Evolutionary conservation across 2,797 vertebrate species (phyloP), one percentile per base, ranked within the genome.

Genomic region (Poeciliopsis gracilis): DNA sequence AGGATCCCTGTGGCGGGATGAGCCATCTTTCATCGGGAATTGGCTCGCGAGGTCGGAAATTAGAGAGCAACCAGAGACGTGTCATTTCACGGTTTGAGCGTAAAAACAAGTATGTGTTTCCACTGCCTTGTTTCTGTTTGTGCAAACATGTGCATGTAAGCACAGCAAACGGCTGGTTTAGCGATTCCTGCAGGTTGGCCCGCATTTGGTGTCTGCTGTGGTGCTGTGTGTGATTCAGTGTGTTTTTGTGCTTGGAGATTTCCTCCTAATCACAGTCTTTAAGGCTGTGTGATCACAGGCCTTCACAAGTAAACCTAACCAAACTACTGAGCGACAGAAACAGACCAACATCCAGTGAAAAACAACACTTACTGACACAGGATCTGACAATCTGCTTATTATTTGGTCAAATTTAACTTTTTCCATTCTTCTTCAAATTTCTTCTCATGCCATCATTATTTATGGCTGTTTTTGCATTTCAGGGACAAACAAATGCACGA

Each of bases 191-290:
- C 76, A 61, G 43, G 66, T 69, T 76, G 69, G 73, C 73, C 86
- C 73, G 74, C 73, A 69, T 87, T 80, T 80, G 74, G 74, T 59
- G 72, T 81, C 73, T 82, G 80, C 57, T 77, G 57, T 81, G 57
- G 45, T 75, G 77, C 47, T 72, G 78, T 73, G 67, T 67, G 73
- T 78, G 78, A 77, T 79, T 81, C 76, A 75, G 57, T 81, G 61
- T 72, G 75, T 80, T 77, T 80, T 76, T 71, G 73, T 76, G 41
- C 70, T 47, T 47, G 30, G 72, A 77, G 61, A 70, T 78, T 78
- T 77, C 61, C 46, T 81, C 67, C 70, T 91, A 93, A 94, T 94
- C 88, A 93, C 89, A 91, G 94, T 92, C 86, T 93, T 94, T 94
- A 93, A 86, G 83, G 61, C 66, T 82, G 78, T 84, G 73, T 93